These are phyloP conservation scores for Subanguina moxae DNA, from an alignment of 1,140 invertebrate genomes.

Conservation along the genomic window DNA sequence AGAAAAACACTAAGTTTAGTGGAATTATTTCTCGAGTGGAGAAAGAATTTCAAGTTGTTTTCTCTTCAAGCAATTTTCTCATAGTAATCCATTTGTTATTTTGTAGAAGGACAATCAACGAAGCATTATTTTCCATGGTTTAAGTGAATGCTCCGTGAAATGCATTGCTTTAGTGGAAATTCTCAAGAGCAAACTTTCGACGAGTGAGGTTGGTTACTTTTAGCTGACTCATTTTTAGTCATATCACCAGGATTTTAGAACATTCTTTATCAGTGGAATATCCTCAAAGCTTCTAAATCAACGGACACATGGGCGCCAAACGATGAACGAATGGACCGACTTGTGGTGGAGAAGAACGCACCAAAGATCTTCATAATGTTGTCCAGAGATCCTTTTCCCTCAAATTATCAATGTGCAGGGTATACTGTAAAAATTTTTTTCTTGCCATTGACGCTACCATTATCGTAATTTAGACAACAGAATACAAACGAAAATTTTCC, in stretches of 20 bases:
- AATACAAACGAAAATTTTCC: too few species aligned
- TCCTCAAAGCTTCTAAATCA: constrained; percentile 2
- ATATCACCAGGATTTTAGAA: not conserved
- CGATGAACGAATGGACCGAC: constrained; percentile 6
- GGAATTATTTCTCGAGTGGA: constrained; percentile 16
- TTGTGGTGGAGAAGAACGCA: constrained; percentile 12
- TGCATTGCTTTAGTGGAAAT: constrained; percentile 13
- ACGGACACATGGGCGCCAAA: constrained; percentile 12
- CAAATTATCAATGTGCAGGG: constrained; percentile 1
- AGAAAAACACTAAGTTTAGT: constrained; percentile 19
- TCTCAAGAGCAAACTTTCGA: constrained; percentile 4
- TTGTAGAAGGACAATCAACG: not conserved
- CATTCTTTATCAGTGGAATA: constrained; percentile 21
- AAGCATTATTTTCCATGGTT: constrained; percentile 13
- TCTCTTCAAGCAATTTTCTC: not conserved
- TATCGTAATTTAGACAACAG: too few species aligned
- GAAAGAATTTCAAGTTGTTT: constrained; percentile 13
- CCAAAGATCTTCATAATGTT: constrained; percentile 22
- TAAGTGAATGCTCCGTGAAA: not conserved
- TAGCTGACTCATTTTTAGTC: not conserved
- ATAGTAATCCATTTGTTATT: not conserved
- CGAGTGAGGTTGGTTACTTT: not conserved
- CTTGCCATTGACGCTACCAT: too few species aligned
- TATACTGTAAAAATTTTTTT: not conserved
- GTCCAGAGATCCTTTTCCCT: constrained; percentile 22